These are phyloP conservation scores for Hucho hucho DNA, from an alignment of 2,113 vertebrate species.

Conservation along the genomic window DNA sequence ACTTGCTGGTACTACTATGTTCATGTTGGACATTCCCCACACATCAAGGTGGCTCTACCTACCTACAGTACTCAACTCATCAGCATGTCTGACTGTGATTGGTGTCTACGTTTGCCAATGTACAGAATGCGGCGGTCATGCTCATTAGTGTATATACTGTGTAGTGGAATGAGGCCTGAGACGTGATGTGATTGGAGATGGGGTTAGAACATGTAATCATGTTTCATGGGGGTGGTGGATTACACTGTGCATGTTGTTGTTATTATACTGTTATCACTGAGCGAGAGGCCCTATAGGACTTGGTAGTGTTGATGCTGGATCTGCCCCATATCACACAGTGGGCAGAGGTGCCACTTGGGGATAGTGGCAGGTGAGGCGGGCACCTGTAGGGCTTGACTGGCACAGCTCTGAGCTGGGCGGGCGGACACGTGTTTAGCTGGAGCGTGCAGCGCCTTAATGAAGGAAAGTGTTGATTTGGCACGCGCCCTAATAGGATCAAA, in stretches of 20 bases:
- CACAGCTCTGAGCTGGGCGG: constrained; percentile 38
- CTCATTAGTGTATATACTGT: neutral
- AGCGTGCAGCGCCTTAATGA: constrained; percentile 72
- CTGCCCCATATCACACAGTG: neutral
- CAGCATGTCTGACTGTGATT: neutral
- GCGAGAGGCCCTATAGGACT: neutral
- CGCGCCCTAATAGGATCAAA: constrained; percentile 80
- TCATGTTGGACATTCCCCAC: too few relatives aligned
- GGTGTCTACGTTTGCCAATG: neutral
- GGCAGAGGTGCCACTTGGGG: neutral
- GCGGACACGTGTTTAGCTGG: constrained; percentile 66
- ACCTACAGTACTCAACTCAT: neutral
- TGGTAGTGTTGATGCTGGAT: too few relatives aligned
- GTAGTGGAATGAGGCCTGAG: neutral
- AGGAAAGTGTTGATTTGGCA: constrained; percentile 79
- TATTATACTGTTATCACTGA: neutral
- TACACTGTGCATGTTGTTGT: neutral
- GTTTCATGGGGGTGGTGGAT: neutral
- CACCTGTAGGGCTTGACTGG: constrained; percentile 48
- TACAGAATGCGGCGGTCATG: neutral
- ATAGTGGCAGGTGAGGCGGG: constrained; percentile 56
- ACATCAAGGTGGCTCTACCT: too few relatives aligned
- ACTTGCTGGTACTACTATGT: too few relatives aligned
- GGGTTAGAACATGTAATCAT: neutral
- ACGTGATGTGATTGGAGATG: neutral